Percentiles rank a stretch among this genome's conserved stretches.
Conservation (phyloP, 1,140 invertebrate species). For the Bombus ignitus region DNA sequence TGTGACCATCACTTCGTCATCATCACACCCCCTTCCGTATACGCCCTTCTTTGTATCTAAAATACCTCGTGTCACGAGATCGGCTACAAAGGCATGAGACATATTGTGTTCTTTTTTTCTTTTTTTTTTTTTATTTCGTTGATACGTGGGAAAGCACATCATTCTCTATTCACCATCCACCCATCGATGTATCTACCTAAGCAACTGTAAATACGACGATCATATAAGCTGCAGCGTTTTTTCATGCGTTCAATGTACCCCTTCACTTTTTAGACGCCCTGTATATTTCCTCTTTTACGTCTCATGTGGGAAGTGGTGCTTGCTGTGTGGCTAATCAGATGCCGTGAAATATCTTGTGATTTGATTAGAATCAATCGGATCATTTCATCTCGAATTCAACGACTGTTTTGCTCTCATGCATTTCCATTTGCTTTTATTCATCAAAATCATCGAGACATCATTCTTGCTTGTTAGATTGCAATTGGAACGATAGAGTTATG, state of each 20-base stretch:
- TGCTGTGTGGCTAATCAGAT: constrained; percentile 31
- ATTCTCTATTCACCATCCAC: constrained; percentile 52
- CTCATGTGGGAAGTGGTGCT: constrained; percentile 21
- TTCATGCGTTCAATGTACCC: constrained; percentile 22
- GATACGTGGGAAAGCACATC: constrained; percentile 55
- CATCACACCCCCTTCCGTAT: constrained; percentile 43
- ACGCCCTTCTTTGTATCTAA: background rate
- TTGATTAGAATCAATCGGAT: background rate
- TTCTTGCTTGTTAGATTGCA: background rate
- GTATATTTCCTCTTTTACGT: constrained; percentile 11
- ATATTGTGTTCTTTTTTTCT: background rate
- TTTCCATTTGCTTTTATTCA: background rate
- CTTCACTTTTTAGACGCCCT: background rate
- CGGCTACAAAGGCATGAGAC: constrained; percentile 49
- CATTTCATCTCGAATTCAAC: background rate
- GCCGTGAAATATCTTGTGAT: too few species aligned
- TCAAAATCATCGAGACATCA: background rate
- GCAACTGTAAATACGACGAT: constrained; percentile 52
- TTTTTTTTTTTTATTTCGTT: background rate
- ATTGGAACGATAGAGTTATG: background rate
- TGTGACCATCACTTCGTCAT: constrained; percentile 78
- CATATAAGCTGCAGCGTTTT: constrained; percentile 3
- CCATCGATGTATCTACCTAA: constrained; percentile 31
- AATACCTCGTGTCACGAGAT: constrained; percentile 21
- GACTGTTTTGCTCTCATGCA: background rate